A percentile compares a stretch with the other conserved stretches of the same genome.
phyloP scores from a whole-genome alignment of 2,113 vertebrate genomes.

The Platanista minor region DNA sequence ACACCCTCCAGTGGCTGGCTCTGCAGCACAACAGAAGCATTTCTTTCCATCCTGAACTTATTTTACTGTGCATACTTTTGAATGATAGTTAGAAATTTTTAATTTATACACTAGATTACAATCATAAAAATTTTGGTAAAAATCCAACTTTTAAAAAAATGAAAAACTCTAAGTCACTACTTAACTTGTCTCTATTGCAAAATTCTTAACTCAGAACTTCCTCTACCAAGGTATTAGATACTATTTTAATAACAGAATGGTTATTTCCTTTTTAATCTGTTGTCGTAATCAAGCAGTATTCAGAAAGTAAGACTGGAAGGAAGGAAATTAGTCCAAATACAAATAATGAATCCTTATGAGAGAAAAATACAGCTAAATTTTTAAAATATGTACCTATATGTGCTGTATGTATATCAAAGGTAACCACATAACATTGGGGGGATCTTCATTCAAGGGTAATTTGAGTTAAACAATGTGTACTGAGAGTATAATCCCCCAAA shows the following conservation, averaged over 20 bases:
- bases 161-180: background rate
- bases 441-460: background rate
- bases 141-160: slow-evolving; percentile 19
- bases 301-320: background rate
- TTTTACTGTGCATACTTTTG: background rate
- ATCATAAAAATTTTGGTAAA: background rate
- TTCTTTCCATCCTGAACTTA: background rate
- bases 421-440: background rate
- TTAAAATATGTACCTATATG: background rate
- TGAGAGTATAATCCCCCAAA: background rate
- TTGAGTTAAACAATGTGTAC: background rate
- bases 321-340: slow-evolving; percentile 9
- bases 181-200: background rate
- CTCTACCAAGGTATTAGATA: background rate
- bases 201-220: slow-evolving; percentile 33
- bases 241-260: background rate
- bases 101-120: background rate
- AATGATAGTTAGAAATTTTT: background rate
- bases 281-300: slow-evolving; percentile 39
- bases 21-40: background rate
- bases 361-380: background rate
- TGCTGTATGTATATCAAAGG: background rate
- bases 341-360: background rate
- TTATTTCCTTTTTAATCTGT: background rate
- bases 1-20: background rate